Evolutionary conservation across 2,888 invertebrate genomes (phyloP), one percentile per base, ranked within the genome.

Genomic region (Eucera pruinosa): DNA sequence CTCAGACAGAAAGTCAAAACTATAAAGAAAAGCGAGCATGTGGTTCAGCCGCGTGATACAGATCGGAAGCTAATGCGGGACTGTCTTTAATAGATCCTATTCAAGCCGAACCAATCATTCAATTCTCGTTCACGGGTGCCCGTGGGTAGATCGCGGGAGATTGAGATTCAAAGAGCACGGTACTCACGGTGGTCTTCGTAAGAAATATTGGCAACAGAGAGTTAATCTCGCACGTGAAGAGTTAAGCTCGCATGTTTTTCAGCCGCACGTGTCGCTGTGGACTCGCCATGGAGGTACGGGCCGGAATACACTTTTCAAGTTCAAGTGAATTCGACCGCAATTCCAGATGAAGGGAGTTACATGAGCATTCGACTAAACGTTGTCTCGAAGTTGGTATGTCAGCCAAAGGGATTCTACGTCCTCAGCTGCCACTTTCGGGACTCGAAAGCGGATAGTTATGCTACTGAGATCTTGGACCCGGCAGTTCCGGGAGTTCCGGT

Each of bases 271-370:
- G 25, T 84, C n/a, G n/a, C 36, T 13, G n/a, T 70, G 30, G 65
- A 84, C 20, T 4, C 66, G 27, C 82, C 82, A 11, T 90, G 90
- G 90, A 82, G 82, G 39, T 45, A 81, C 43, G 88, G 89, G n/a
- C 81, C 84, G 30, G 83, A 86, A 55, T 90, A 89, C 80, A 78
- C 77, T n/a, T 90, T 88, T 65, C 79, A 88, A 13, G 80, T 90
- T 15, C 74, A 80, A 45, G 87, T 61, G 84, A 89, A 74, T 84
- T 90, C 61, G 77, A 90, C 81, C 79, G 90, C 79, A 82, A 88
- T 62, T 67, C 86, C 45, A 30, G 90, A 78, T 81, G 90, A 80
- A 2, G 70, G 64, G 5, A 18, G 48, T 6, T 72, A 65, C 18
- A 39, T 43, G 7, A 84, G 80, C 41, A 45, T 80, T 4, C 41